These are phyloP conservation scores for Cotesia congregata DNA, from an alignment of 2,888 invertebrate species.

Conservation along the genomic window DNA sequence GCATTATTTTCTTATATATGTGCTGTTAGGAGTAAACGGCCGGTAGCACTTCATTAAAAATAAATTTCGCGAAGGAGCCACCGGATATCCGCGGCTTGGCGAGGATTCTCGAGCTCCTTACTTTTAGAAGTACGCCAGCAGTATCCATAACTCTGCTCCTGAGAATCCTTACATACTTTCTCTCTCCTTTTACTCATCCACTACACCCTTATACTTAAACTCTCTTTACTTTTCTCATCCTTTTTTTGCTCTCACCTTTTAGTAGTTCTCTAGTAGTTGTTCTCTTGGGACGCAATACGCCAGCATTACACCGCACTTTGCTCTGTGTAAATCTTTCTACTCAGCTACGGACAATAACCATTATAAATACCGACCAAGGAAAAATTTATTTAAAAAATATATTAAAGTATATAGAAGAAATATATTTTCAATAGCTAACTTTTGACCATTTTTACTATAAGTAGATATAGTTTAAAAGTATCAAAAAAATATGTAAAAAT, in stretches of 20 bases:
- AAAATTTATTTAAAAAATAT: no score
- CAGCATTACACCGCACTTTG: not conserved
- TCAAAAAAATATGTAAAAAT: no score
- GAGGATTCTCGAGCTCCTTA: conserved; percentile 66
- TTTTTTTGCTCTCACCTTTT: conserved; percentile 20
- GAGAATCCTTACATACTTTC: conserved; percentile 18
- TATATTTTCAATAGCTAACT: no score
- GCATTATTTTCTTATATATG: conserved; percentile 9
- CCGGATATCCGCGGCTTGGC: conserved; percentile 70
- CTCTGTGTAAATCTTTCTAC: not conserved
- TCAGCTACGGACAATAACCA: not conserved
- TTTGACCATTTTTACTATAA: no score
- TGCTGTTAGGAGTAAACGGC: conserved; percentile 42
- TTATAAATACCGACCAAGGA: no score
- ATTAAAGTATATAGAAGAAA: no score
- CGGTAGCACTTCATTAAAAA: conserved; percentile 73
- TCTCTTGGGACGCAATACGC: not conserved
- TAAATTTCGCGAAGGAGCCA: conserved; percentile 71
- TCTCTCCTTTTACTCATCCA: conserved; percentile 36
- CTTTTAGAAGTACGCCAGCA: conserved; percentile 23
- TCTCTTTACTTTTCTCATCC: conserved; percentile 33
- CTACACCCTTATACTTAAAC: conserved; percentile 9
- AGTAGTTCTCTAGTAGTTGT: conserved; percentile 6
- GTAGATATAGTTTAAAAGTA: no score
- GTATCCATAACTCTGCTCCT: conserved; percentile 59